Evolutionary conservation across 1,140 invertebrate genomes (phyloP).

Genomic region (Brachionus rubens): DNA sequence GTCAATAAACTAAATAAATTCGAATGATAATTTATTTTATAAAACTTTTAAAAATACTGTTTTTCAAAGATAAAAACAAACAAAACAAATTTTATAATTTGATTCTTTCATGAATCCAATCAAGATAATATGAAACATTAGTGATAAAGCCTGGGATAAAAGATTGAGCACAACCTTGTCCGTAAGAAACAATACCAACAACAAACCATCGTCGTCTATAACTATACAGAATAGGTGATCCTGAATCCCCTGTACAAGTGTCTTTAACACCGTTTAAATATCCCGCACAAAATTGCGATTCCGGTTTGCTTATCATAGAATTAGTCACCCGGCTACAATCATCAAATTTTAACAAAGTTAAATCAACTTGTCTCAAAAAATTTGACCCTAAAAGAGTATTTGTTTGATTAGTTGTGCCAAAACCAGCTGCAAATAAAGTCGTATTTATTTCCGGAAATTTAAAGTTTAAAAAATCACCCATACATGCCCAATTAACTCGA

Average conservation of each 20-base stretch:
- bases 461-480: not conserved
- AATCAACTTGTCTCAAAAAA: constrained; percentile 5
- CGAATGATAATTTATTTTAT: no score
- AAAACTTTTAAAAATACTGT: no score
- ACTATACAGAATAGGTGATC: constrained; percentile 69
- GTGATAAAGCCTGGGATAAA: constrained; percentile 90
- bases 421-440: not conserved
- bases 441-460: not conserved
- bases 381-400: not conserved
- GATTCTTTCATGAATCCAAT: constrained; percentile 71
- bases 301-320: constrained; percentile 55
- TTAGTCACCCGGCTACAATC: not conserved
- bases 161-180: constrained; percentile 82
- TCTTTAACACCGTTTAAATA: constrained; percentile 63
- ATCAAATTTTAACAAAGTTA: not conserved
- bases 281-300: constrained; percentile 69
- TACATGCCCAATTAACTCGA: not conserved
- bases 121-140: constrained; percentile 76
- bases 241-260: constrained; percentile 67
- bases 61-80: no score
- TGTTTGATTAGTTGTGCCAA: not conserved
- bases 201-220: constrained; percentile 69
- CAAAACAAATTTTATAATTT: constrained; percentile 48
- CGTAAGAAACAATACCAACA: constrained; percentile 87
- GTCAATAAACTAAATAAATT: no score